A percentile compares a stretch with the other conserved stretches of the same genome.
phyloP scores from a whole-genome alignment of 2,888 invertebrate species.

The Atherix ibis region DNA sequence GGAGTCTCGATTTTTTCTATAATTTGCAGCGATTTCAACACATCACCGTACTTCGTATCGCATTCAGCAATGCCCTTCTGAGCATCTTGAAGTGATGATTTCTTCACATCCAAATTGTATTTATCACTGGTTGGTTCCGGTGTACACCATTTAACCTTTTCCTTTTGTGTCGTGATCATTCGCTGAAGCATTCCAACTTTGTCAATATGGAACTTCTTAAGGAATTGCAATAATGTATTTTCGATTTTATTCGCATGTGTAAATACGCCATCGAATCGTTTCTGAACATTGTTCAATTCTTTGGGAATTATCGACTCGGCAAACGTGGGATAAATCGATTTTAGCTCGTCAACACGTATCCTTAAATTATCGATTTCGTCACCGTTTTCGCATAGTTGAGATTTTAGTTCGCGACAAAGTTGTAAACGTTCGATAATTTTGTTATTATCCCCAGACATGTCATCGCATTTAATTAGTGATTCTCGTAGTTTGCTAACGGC shows the following conservation, averaged over 20 bases:
- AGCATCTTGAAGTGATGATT: conserved; percentile 61
- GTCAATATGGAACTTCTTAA: conserved; percentile 77
- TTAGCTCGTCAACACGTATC: conserved; percentile 52
- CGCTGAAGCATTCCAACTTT: conserved; percentile 68
- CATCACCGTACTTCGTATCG: conserved; percentile 45
- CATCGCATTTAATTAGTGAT: conserved; percentile 75
- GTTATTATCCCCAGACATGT: conserved; percentile 71
- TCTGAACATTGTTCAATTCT: conserved; percentile 68
- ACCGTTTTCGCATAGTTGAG: conserved; percentile 50
- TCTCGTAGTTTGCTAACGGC: conserved; percentile 59
- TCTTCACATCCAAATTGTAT: conserved; percentile 84
- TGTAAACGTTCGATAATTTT: conserved; percentile 67
- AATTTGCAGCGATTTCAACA: conserved; percentile 54
- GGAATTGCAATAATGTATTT: conserved; percentile 56
- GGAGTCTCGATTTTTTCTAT: conserved; percentile 57
- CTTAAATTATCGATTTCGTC: conserved; percentile 52
- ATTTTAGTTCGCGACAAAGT: conserved; percentile 55
- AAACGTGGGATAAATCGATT: conserved; percentile 59
- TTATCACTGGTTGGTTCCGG: conserved; percentile 79
- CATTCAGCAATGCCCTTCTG: conserved; percentile 58
- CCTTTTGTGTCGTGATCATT: conserved; percentile 63
- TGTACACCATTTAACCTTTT: conserved; percentile 83
- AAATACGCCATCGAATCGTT: conserved; percentile 63
- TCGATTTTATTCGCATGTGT: conserved; percentile 71
- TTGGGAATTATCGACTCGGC: conserved; percentile 62